A percentile compares a stretch with the other conserved stretches of the same genome.
phyloP scores from a whole-genome alignment of 2,113 vertebrate species.

The Octodon degus region DNA sequence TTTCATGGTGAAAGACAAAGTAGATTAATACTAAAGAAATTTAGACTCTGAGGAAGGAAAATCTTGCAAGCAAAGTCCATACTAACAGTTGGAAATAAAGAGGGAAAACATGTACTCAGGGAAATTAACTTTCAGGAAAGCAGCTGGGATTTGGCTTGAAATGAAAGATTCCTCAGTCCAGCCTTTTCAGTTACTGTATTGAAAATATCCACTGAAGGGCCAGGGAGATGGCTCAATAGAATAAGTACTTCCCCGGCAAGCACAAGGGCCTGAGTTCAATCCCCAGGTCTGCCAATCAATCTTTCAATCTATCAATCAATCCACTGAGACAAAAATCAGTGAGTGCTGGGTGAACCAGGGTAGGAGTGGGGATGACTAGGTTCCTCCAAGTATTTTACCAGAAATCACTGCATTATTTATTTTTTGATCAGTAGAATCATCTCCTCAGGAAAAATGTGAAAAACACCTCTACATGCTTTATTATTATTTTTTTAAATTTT shows the following conservation, averaged over 20 bases:
- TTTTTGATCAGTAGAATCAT: not conserved
- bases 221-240: no score
- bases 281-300: no score
- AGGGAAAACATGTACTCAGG: not conserved
- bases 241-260: no score
- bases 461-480: not conserved
- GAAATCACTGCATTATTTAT: not conserved
- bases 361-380: not conserved
- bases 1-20: not conserved
- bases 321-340: not conserved
- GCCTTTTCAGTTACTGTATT: not conserved
- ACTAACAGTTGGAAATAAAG: not conserved
- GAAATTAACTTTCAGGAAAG: not conserved
- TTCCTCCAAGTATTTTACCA: not conserved
- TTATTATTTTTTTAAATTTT: no score
- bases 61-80: slow-evolving; percentile 28
- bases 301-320: no score
- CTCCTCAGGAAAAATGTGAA: not conserved
- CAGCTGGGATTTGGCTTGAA: not conserved
- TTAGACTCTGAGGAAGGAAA: not conserved
- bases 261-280: no score
- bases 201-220: not conserved
- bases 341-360: not conserved
- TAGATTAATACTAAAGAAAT: slow-evolving; percentile 6
- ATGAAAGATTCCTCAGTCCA: not conserved